A percentile compares a stretch with the other conserved stretches of the same genome.
These are phyloP conservation scores for Microctonus aethiopoides DNA, from an alignment of 2,888 invertebrate species.

Conservation along the genomic window DNA sequence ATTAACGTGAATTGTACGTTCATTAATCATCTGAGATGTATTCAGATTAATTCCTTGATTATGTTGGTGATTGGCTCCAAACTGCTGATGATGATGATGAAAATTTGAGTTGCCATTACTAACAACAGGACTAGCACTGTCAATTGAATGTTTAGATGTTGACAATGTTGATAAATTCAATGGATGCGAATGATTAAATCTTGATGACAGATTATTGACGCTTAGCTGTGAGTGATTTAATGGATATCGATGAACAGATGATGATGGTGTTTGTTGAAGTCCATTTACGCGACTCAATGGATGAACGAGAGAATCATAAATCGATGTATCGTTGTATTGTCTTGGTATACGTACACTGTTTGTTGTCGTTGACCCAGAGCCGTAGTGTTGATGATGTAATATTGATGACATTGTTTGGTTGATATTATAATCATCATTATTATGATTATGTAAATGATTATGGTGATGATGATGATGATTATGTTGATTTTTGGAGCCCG, in stretches of 20 bases:
- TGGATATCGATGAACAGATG: slow-evolving; percentile 58
- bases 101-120: slow-evolving; percentile 52
- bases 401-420: slow-evolving; percentile 20
- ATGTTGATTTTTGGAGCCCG: slow-evolving; percentile 68
- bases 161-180: slow-evolving; percentile 62
- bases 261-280: slow-evolving; percentile 52
- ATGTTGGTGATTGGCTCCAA: slow-evolving; percentile 40
- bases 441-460: slow-evolving; percentile 35
- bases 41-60: slow-evolving; percentile 27
- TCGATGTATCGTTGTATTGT: slow-evolving; percentile 48
- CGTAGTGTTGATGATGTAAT: slow-evolving; percentile 42
- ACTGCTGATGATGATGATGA: slow-evolving; percentile 42
- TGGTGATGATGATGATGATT: slow-evolving; percentile 48
- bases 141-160: slow-evolving; percentile 64
- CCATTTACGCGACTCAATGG: not conserved
- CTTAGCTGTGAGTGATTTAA: slow-evolving; percentile 65
- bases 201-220: slow-evolving; percentile 64
- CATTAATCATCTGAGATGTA: slow-evolving; percentile 46
- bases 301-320: slow-evolving; percentile 57
- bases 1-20: slow-evolving; percentile 63
- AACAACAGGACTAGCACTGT: slow-evolving; percentile 64
- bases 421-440: slow-evolving; percentile 33
- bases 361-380: slow-evolving; percentile 33
- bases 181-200: slow-evolving; percentile 60
- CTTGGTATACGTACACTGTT: slow-evolving; percentile 18